Evolutionary conservation across 2,888 invertebrate species (phyloP).

Genomic region (Drosophila multiciliata): DNA sequence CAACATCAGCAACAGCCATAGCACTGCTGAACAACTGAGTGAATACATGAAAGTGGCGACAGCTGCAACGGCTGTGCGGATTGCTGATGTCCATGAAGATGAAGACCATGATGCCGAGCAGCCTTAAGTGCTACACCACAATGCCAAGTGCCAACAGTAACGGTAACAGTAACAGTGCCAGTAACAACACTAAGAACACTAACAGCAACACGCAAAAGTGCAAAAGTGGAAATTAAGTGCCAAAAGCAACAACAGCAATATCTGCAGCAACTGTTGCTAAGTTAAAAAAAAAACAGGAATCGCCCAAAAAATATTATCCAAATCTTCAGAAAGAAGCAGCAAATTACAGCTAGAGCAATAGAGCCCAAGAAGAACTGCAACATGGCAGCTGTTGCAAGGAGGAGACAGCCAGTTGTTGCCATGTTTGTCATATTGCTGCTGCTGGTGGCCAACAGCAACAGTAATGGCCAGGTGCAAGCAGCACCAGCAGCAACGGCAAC

Average conservation of each 20-base stretch:
- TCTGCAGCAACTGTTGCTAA: conserved; percentile 34
- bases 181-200: conserved; percentile 22
- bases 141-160: conserved; percentile 57
- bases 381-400: conserved; percentile 52
- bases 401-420: conserved; percentile 16
- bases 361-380: conserved; percentile 23
- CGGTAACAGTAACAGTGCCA: conserved; percentile 51
- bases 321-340: conserved; percentile 26
- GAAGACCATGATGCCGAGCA: conserved; percentile 51
- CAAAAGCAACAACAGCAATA: conserved; percentile 44
- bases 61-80: conserved; percentile 50
- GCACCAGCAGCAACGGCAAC: conserved; percentile 37
- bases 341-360: conserved; percentile 7
- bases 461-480: conserved; percentile 19
- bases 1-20: conserved; percentile 27
- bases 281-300: conserved; percentile 54
- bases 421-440: conserved; percentile 55
- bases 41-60: conserved; percentile 57
- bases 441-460: conserved; percentile 29
- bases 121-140: conserved; percentile 51
- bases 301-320: conserved; percentile 36
- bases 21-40: conserved; percentile 32
- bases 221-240: conserved; percentile 57
- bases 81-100: conserved; percentile 49
- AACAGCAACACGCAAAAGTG: conserved; percentile 36